Evolutionary conservation across 2,888 invertebrate genomes (phyloP), one percentile per base, ranked within the genome.

Genomic region (Bellardia pandia): DNA sequence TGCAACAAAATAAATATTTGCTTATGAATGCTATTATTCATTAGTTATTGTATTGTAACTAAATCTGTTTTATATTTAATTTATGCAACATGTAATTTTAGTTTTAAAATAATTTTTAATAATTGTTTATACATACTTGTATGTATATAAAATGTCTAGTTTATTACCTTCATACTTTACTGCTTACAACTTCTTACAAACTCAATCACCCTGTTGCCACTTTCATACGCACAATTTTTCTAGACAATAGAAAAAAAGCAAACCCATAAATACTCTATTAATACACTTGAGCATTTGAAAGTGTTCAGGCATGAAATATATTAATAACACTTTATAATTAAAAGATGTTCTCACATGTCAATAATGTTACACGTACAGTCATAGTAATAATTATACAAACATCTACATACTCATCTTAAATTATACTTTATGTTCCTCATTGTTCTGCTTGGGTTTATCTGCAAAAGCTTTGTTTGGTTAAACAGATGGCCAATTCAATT

Each of bases 261-360:
- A 3, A n/a, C 30, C 33, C 40, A 62, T 33, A 23, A 30, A 30
- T 37, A 23, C 23, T 69, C 66, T 80, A 72, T 75, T 83, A 83
- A 71, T 87, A 85, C 30, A 75, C 69, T 76, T 86, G 81, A 84
- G 77, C 83, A 80, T 78, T 86, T 48, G 85, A 84, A 90, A 90
- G 92, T 91, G 92, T 91, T 91, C 89, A 90, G 88, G 90, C 92
- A 90, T 92, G 89, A 91, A 92, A 91, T 90, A 91, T 86, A 91
- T 92, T 92, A 91, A 92, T 92, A 92, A 89, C 90, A 90, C 76
- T 84, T 82, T 86, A 82, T 85, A 85, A 85, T 85, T 80, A 71
- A 62, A 85, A 85, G 79, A 85, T 71, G 45, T 75, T 80, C 88
- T 64, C 75, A 76, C 75, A 80, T 76, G 48, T 76, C 62, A 80